Base-by-base conservation (phyloP, 2,888 invertebrate genomes). In the Parnassius mnemosyne region DNA sequence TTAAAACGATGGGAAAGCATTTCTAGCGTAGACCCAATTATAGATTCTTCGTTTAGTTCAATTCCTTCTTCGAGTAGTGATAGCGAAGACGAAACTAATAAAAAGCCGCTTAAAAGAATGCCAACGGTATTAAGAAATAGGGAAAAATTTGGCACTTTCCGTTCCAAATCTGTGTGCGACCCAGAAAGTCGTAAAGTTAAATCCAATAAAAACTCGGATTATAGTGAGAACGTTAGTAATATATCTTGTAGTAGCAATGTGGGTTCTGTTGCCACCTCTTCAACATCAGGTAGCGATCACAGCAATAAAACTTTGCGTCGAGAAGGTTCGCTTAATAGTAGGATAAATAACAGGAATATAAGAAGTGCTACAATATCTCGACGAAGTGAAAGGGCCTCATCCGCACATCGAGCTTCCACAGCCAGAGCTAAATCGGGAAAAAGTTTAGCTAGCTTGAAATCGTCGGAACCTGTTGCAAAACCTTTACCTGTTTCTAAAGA, bases 1-100 rank as follows among this genome's bases (percentile, higher is more conserved):
- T 67, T 92, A 16, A 92, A 89, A 75, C 81, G 92, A 59, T 93
- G 93, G 85, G 93, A 93, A 69, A 95, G 95, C 73, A 92, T 94
- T 50, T 95, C 95, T 0, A 95, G 95, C 73, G 91, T 95, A 20
- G 95, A 95, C 57, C 95, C 95, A 13, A 93, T 95, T 68, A 89
- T 94, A 41, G 95, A 96, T 83, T 95, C 94, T 51, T 94, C 94
- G 46, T 92, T 93, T 60, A 93, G 93, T 70, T 94, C 93, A 50
- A 83, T 93, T 54, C 93, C 93, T 57, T 87, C 89, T 41, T 89
- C 91, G 1, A 83, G 84, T 42, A 92, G 91, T 66, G 92, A 92
- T 16, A 92, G 87, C 73, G 87, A 93, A 73, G 87, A 89, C 66
- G 87, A 90, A 67, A 75, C 76, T 9, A 84, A 80, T 60, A 88